phyloP scores from a whole-genome alignment of 2,888 invertebrate genomes.

The Dromius quadrimaculatus region DNA sequence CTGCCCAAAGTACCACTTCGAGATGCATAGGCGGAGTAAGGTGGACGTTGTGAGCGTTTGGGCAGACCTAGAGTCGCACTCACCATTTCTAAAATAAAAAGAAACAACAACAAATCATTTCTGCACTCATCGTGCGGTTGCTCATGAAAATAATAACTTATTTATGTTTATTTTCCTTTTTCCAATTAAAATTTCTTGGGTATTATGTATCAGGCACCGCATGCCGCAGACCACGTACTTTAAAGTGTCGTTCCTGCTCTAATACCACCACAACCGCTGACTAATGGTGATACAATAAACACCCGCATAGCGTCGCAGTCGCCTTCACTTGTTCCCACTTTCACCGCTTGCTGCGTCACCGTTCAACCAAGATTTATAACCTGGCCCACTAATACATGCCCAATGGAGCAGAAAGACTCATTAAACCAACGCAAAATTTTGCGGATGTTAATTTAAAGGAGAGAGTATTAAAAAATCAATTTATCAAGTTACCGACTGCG shows the following conservation, averaged over 20 bases:
- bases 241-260: neutral
- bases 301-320: neutral
- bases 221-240: neutral
- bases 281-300: slow-evolving; percentile 4
- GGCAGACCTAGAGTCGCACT: slow-evolving; percentile 21
- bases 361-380: neutral
- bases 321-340: slow-evolving; percentile 6
- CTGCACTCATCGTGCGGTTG: no score
- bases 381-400: no score
- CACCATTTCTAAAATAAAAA: slow-evolving; percentile 31
- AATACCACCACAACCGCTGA: neutral
- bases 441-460: neutral
- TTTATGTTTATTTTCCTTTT: neutral
- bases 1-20: neutral
- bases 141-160: neutral
- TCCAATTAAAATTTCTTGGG: neutral
- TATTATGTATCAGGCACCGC: neutral
- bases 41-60: slow-evolving; percentile 28
- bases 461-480: neutral
- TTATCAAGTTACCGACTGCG: neutral
- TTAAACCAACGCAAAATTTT: neutral
- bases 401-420: no score
- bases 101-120: no score
- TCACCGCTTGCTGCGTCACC: neutral
- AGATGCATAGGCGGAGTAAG: slow-evolving; percentile 14